Base-by-base conservation (phyloP, 2,797 vertebrate species). In the Paratrypauchen microcephalus region DNA sequence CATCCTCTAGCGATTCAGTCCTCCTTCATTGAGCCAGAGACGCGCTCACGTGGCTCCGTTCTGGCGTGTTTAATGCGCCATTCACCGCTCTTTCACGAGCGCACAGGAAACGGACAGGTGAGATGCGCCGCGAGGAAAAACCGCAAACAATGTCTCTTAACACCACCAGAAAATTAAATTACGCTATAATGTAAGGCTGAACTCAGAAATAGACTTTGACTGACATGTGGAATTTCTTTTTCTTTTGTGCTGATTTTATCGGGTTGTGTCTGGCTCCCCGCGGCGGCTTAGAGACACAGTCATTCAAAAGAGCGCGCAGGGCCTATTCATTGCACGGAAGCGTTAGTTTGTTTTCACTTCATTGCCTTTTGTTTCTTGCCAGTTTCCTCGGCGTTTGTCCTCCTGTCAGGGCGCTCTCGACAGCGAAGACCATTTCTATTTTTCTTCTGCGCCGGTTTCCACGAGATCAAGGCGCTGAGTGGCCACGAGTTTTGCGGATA, bases 401-500 rank as follows among this genome's bases (percentile, higher is more conserved):
- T 50, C 50, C 13, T 65, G 45, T 18, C 63, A 65, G 18, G 7
- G 16, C 5, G 47, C 47, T 28, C 18, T n/a, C 39, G 13, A 54
- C 66, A 60, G 21, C 63, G 50, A 77, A 70, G 69, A 50, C 11
- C 54, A 16, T 55, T 73, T 59, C 74, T 60, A 9, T 57, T 73
- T 75, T 75, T 82, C 56, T 6, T 47, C 66, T 36, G 57, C 66
- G 59, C 72, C 5, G 61, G 2, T 32, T 1, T 52, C 71, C 26
- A 8, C 16, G 19, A 78, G 65, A 84, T 82, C 74, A 81, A 62
- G 13, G 73, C 70, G 65, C 60, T 21, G 54, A 87, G 86, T 90
- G 86, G 83, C 57, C 67, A 6, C 23, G 32, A 72, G 24, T 41
- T 71, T 64, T 65, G 81, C 87, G 85, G 87, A 91, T 81, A 69